These are phyloP conservation scores for Hyperoplus immaculatus DNA, from an alignment of 2,797 vertebrate species.

Conservation along the genomic window DNA sequence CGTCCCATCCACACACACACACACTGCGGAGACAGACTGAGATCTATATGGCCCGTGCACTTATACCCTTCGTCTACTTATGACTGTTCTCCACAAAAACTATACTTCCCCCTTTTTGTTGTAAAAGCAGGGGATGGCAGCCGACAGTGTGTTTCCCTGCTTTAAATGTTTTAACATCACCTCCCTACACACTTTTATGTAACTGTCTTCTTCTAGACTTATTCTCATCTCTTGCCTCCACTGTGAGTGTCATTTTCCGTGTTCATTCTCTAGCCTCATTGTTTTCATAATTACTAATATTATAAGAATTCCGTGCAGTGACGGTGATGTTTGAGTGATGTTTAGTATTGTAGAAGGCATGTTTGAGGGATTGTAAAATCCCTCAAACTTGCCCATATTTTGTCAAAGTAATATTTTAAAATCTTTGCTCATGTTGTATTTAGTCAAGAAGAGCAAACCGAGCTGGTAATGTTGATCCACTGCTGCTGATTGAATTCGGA, in stretches of 20 bases:
- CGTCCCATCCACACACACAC: constrained; percentile 5
- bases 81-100: background rate
- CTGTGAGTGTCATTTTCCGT: constrained; percentile 21
- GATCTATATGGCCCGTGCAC: constrained; percentile 14
- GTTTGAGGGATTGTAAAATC: background rate
- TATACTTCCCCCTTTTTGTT: constrained; percentile 4
- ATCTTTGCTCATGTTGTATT: constrained; percentile 18
- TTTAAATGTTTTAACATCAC: constrained; percentile 86
- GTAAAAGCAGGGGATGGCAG: constrained; percentile 59
- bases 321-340: background rate
- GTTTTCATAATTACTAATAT: constrained; percentile 5
- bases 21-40: constrained; percentile 33
- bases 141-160: constrained; percentile 74
- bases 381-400: background rate
- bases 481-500: background rate
- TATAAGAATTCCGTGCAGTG: background rate
- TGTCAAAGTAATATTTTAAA: background rate
- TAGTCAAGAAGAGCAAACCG: constrained; percentile 6
- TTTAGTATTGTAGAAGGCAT: background rate
- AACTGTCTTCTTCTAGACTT: constrained; percentile 76
- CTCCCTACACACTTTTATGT: constrained; percentile 80
- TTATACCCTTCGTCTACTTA: background rate
- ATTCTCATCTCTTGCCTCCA: constrained; percentile 78
- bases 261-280: constrained; percentile 30
- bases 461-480: background rate